Conservation (phyloP, 2,797 vertebrate species). For the Aldrovandia affinis region DNA sequence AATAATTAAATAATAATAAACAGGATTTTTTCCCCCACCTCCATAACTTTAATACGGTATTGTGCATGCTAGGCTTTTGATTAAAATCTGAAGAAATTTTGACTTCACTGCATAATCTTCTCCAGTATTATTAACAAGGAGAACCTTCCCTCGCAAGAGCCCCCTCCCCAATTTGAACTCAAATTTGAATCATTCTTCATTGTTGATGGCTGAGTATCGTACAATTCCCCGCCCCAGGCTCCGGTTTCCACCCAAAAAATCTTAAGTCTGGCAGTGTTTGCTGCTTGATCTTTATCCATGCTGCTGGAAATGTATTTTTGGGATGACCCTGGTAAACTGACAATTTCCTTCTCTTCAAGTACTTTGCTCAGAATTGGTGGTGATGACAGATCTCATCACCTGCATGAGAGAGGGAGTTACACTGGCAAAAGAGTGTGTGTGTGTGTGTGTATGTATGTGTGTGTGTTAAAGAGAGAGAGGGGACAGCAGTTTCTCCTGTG, state of each 20-base stretch:
- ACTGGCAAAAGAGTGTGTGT: conserved; percentile 10
- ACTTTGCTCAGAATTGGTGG: conserved; percentile 23
- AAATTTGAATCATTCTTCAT: conserved; percentile 47
- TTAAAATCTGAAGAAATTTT: conserved; percentile 36
- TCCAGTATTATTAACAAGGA: neutral
- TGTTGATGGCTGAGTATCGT: conserved; percentile 46
- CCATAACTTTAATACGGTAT: neutral
- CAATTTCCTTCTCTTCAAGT: conserved; percentile 50
- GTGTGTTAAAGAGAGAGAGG: neutral
- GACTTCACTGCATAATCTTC: conserved; percentile 37
- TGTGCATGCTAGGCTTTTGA: conserved; percentile 35
- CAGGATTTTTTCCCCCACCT: neutral
- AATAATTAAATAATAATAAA: neutral
- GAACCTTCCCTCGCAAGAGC: conserved; percentile 35
- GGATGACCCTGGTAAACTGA: conserved; percentile 50
- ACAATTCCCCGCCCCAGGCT: conserved; percentile 32
- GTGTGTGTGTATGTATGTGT: conserved; percentile 20
- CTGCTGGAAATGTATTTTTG: conserved; percentile 54
- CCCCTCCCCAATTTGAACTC: conserved; percentile 46
- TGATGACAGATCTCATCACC: conserved; percentile 11
- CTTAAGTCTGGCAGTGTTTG: conserved; percentile 41
- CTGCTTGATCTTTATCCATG: conserved; percentile 63
- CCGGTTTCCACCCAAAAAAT: conserved; percentile 48
- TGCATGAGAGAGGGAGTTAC: neutral
- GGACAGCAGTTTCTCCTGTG: neutral